Evolutionary conservation across 2,797 vertebrate genomes (phyloP), one percentile per base, ranked within the genome.

Genomic region (Mareca strepera): DNA sequence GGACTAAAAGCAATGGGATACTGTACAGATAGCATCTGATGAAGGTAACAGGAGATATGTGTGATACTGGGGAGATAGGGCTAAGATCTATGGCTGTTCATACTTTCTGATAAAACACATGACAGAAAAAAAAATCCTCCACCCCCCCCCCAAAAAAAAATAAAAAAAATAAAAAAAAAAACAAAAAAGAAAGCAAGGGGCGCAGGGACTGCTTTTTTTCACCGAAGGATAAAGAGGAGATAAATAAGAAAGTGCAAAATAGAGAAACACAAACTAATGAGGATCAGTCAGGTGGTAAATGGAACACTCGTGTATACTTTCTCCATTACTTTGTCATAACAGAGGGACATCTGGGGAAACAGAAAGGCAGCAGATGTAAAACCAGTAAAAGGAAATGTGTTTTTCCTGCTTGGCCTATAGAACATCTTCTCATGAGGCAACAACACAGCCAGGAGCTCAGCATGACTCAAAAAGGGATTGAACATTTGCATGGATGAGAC

Each of bases 231-330:
- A 48, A 91, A 86, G 22, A 82, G 35, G 82, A 90, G 67, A 94
- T 59, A 93, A 92, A 92, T 77, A 88, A 88, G 8, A 93, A 79
- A 9, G 39, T 86, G 20, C 20, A 85, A 96, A 92, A 85, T 35
- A 94, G 56, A 92, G 67, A 85, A 48, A 53, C 44, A 29, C 23
- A 82, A 92, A 84, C 44, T 77, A 80, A 93, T n/a, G 8, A 92
- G 68, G 29, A 92, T 44, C 60, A 80, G 59, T 91, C 44, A 83
- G 50, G 75, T 87, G 62, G 41, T 58, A 92, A 94, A 93, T 69
- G 67, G 33, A 95, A 89, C 23, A 5, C 31, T 78, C 29, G 12
- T 77, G 18, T 85, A 58, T 81, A 82, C 62, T 87, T 93, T 81
- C 33, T 50, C 25, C 31, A 73, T 69, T 91, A 79, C 44, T 91